phyloP scores from a whole-genome alignment of 2,797 vertebrate species.

The Lagorchestes hirsutus region DNA sequence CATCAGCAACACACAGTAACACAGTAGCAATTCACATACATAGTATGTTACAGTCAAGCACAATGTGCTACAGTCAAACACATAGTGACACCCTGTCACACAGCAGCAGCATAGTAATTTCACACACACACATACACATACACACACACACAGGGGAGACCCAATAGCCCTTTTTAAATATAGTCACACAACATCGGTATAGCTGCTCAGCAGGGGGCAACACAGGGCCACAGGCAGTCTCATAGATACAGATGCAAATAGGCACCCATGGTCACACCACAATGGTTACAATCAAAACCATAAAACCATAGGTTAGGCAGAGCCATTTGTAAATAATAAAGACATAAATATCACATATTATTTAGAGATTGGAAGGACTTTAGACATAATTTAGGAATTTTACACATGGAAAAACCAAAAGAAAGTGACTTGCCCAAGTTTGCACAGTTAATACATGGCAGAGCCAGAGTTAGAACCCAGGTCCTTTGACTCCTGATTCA shows the following conservation, averaged over 20 bases:
- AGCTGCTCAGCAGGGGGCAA: neutral
- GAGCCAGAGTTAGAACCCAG: neutral
- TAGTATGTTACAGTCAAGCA: neutral
- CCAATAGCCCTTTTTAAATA: neutral
- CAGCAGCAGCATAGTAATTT: neutral
- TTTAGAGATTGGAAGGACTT: neutral
- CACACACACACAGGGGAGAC: neutral
- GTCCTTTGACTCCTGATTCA: neutral
- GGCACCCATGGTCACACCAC: neutral
- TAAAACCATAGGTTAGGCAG: neutral
- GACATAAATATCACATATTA: neutral
- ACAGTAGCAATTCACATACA: neutral
- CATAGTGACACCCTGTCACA: neutral
- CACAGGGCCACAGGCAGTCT: neutral
- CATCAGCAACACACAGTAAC: neutral
- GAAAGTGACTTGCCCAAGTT: neutral
- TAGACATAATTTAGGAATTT: neutral
- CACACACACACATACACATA: neutral
- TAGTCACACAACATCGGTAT: conserved; percentile 2
- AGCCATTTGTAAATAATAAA: neutral
- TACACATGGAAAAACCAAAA: neutral
- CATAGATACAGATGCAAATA: conserved; percentile 50
- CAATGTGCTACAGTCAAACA: too few species aligned
- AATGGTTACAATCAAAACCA: neutral
- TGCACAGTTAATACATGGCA: neutral